A percentile compares a stretch with the other conserved stretches of the same genome.
Conservation (phyloP, 2,797 vertebrate species). For the Scolopax rusticola region DNA sequence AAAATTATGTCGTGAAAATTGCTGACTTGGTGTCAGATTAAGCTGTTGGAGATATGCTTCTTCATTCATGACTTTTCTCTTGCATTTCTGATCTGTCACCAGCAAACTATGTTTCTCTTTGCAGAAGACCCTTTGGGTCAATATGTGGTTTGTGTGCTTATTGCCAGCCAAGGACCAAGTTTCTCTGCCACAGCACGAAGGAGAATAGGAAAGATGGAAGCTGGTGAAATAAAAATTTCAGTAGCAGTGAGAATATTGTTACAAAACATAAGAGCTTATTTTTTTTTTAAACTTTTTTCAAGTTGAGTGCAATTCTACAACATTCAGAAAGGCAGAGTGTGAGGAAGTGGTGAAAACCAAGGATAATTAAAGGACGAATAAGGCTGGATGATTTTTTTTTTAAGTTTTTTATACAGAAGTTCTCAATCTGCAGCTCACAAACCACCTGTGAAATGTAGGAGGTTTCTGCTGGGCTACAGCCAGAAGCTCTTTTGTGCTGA, state of each 20-base stretch:
- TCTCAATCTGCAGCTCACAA: conserved; percentile 10
- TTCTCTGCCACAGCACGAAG: background rate
- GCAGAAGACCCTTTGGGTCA: background rate
- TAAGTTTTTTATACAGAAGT: background rate
- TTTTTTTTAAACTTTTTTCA: background rate
- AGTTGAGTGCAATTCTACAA: background rate
- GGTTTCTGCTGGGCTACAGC: background rate
- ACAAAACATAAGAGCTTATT: background rate
- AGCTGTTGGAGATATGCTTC: background rate
- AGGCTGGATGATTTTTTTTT: background rate
- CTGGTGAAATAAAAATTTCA: background rate
- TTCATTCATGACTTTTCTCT: background rate
- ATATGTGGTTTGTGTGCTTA: background rate
- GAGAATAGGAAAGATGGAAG: background rate
- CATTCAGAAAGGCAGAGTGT: background rate
- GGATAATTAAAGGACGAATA: background rate
- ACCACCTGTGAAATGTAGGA: conserved; percentile 35
- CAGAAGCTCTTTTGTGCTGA: background rate
- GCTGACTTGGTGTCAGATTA: background rate
- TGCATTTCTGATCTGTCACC: background rate
- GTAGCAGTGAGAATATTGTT: background rate
- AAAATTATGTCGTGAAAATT: background rate
- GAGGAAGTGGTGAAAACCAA: background rate
- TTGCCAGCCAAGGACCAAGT: background rate
- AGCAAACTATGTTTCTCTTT: background rate